These are phyloP conservation scores for Falcaria lacertinaria DNA, from an alignment of 2,888 invertebrate genomes.

Conservation along the genomic window DNA sequence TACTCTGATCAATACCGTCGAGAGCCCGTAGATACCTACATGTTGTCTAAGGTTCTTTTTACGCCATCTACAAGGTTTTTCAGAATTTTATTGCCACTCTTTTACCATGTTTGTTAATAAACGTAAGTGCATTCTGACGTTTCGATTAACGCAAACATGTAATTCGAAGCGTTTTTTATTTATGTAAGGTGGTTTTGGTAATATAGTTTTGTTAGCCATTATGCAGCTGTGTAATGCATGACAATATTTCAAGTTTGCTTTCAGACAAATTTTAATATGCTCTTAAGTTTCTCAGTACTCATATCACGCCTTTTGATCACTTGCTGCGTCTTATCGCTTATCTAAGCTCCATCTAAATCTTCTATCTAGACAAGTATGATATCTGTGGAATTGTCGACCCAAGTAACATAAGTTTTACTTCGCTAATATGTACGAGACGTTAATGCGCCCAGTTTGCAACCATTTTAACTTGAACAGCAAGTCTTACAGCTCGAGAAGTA, in stretches of 20 bases:
- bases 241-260: not conserved
- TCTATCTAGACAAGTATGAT: constrained; percentile 1
- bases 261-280: not conserved
- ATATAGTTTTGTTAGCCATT: too few relatives aligned
- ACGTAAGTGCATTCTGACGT: too few relatives aligned
- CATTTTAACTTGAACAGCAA: not conserved
- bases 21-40: too few relatives aligned
- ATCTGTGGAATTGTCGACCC: not conserved
- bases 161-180: too few relatives aligned
- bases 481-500: not conserved
- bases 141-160: too few relatives aligned
- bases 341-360: constrained; percentile 2
- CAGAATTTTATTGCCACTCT: too few relatives aligned
- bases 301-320: constrained; percentile 1
- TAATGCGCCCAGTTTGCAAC: not conserved
- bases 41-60: too few relatives aligned
- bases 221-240: too few relatives aligned
- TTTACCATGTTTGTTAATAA: too few relatives aligned
- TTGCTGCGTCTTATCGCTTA: constrained; percentile 1
- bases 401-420: not conserved
- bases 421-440: not conserved
- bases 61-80: too few relatives aligned
- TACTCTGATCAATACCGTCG: too few relatives aligned
- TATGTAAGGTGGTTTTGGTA: too few relatives aligned
- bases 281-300: not conserved